A percentile compares a stretch with the other conserved stretches of the same genome.
Conservation (phyloP, 2,797 vertebrate species). For the Erpetoichthys calabaricus region DNA sequence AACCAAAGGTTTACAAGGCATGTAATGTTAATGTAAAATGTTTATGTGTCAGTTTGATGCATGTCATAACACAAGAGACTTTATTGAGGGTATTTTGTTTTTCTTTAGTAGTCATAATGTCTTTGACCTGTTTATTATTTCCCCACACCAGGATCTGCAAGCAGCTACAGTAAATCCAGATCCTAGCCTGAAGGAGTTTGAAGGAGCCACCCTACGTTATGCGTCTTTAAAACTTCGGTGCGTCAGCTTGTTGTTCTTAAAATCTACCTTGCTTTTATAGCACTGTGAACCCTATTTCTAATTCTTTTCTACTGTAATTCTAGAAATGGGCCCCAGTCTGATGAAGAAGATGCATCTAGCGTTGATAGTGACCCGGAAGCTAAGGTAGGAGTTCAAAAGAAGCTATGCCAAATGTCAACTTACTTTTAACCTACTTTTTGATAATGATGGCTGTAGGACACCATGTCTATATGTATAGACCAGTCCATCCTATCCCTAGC, state of each 20-base stretch:
- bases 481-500: too few species aligned
- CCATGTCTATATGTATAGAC: too few species aligned
- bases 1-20: background rate
- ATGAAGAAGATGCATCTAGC: conserved; percentile 75
- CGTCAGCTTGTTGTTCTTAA: conserved; percentile 2
- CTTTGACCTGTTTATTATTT: background rate
- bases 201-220: conserved; percentile 84
- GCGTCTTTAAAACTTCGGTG: conserved; percentile 89
- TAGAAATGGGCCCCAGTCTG: conserved; percentile 66
- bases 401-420: background rate
- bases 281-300: background rate
- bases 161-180: conserved; percentile 87
- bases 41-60: background rate
- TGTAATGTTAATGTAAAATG: background rate
- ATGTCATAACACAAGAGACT: background rate
- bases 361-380: conserved; percentile 75
- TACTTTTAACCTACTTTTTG: background rate
- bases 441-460: too few species aligned
- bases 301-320: conserved; percentile 12
- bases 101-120: background rate
- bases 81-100: background rate
- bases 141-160: conserved; percentile 66
- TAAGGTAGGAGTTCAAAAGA: conserved; percentile 52
- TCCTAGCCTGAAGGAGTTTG: conserved; percentile 88
- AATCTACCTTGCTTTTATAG: background rate